These are phyloP conservation scores for Tenebrio molitor DNA, from an alignment of 1,140 invertebrate species.

Conservation along the genomic window DNA sequence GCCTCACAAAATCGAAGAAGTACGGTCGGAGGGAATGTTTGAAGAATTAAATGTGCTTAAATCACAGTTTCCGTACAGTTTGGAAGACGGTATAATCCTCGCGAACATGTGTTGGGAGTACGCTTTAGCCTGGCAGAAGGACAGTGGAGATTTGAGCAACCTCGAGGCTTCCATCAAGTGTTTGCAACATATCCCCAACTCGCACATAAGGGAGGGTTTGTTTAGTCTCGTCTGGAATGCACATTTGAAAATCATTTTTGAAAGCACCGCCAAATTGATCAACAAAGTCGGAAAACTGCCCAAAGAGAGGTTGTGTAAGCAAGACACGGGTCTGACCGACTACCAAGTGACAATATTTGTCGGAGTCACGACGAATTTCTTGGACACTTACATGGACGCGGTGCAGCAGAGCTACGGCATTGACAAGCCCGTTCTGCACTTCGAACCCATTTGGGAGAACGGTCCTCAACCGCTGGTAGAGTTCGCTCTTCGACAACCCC, in stretches of 20 bases:
- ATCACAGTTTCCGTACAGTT: constrained; percentile 87
- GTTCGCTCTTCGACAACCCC: constrained; percentile 81
- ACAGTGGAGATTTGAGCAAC: constrained; percentile 76
- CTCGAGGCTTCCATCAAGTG: constrained; percentile 76
- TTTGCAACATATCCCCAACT: constrained; percentile 73
- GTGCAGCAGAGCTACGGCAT: constrained; percentile 65
- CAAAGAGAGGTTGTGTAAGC: constrained; percentile 84
- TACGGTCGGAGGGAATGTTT: constrained; percentile 68
- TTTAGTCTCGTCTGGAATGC: constrained; percentile 90
- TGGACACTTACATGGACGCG: constrained; percentile 83
- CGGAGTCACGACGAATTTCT: constrained; percentile 76
- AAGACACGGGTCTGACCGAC: constrained; percentile 82
- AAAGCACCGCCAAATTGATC: constrained; percentile 81
- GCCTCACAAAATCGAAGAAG: constrained; percentile 51
- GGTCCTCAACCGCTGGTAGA: constrained; percentile 77
- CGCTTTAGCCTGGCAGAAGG: constrained; percentile 86
- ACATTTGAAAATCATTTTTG: constrained; percentile 82
- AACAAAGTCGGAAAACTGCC: constrained; percentile 91
- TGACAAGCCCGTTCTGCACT: constrained; percentile 70
- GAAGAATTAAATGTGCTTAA: constrained; percentile 75
- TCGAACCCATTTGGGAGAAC: constrained; percentile 79
- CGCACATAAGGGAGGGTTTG: constrained; percentile 77
- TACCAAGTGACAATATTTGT: constrained; percentile 78
- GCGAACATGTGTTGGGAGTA: constrained; percentile 94
- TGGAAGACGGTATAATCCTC: constrained; percentile 82